Evolutionary conservation across 2,113 vertebrate genomes (phyloP).

Genomic region (Ceyx cyanopectus): DNA sequence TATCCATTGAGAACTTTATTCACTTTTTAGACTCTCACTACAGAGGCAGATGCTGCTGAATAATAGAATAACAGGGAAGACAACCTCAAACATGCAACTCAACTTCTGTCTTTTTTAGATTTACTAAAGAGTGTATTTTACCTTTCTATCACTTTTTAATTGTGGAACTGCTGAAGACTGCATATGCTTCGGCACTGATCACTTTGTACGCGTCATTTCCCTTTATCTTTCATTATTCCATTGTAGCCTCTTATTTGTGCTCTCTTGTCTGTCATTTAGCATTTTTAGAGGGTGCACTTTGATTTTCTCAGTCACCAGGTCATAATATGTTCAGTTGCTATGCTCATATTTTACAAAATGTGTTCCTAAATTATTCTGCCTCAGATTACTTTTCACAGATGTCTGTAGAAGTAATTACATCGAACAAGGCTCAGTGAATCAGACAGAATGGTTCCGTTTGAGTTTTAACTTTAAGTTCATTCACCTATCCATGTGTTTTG

Average conservation of each 20-base stretch:
- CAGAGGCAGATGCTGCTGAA: background rate
- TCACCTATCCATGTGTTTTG: fast-evolving
- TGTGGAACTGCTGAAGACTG: background rate
- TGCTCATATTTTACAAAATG: background rate
- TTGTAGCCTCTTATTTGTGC: background rate
- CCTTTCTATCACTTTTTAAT: background rate
- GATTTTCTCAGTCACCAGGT: background rate
- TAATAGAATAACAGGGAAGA: background rate
- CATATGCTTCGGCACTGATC: background rate
- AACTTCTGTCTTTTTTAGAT: background rate
- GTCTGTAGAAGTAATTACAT: background rate
- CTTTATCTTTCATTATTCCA: background rate
- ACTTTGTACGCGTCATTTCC: background rate
- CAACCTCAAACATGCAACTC: background rate
- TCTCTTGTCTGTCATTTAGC: background rate
- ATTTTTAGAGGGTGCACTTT: background rate
- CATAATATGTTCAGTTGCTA: background rate
- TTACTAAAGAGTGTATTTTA: background rate
- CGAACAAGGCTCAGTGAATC: background rate
- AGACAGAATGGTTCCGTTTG: background rate
- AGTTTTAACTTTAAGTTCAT: background rate
- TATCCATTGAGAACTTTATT: background rate
- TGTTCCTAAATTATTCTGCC: background rate
- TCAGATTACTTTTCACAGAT: background rate
- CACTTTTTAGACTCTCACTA: background rate